Evolutionary conservation across 2,113 vertebrate species (phyloP).

Genomic region (Todiramphus saurophagus): DNA sequence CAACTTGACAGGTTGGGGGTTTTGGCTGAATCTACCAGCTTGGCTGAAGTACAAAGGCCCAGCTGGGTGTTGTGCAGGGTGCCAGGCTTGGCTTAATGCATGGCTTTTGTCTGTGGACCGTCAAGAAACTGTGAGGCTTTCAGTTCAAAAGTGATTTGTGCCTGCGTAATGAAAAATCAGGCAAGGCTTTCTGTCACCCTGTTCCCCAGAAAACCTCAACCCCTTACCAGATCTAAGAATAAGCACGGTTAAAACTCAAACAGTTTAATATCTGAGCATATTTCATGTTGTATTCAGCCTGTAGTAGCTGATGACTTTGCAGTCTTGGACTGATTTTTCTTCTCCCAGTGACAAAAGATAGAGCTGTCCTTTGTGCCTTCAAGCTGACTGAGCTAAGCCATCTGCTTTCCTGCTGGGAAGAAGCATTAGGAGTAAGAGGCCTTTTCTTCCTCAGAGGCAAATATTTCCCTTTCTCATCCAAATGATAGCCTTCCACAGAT

Average conservation of each 20-base stretch:
- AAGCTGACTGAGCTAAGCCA: not conserved
- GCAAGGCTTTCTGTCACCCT: not conserved
- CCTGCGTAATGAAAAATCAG: not conserved
- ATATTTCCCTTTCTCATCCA: conserved; percentile 25
- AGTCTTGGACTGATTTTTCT: not conserved
- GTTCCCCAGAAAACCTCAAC: not conserved
- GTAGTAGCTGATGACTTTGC: not conserved
- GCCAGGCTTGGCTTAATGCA: not conserved
- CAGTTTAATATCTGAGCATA: not conserved
- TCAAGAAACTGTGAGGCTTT: not conserved
- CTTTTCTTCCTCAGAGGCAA: not conserved
- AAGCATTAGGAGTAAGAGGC: not conserved
- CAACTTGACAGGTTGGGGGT: not conserved
- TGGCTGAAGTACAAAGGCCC: not conserved
- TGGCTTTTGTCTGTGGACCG: not conserved
- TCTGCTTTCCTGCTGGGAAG: conserved; percentile 30
- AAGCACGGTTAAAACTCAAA: not conserved
- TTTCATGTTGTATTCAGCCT: not conserved
- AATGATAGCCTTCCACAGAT: not conserved
- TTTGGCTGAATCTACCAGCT: not conserved
- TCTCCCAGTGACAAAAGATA: not conserved
- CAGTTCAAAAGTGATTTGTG: not conserved
- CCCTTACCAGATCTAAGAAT: not conserved
- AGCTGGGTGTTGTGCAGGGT: not conserved
- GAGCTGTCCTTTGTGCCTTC: conserved; percentile 1